Percentiles rank a stretch among this genome's conserved stretches.
phyloP scores from a whole-genome alignment of 2,113 vertebrate species.

The Ascaphus truei region DNA sequence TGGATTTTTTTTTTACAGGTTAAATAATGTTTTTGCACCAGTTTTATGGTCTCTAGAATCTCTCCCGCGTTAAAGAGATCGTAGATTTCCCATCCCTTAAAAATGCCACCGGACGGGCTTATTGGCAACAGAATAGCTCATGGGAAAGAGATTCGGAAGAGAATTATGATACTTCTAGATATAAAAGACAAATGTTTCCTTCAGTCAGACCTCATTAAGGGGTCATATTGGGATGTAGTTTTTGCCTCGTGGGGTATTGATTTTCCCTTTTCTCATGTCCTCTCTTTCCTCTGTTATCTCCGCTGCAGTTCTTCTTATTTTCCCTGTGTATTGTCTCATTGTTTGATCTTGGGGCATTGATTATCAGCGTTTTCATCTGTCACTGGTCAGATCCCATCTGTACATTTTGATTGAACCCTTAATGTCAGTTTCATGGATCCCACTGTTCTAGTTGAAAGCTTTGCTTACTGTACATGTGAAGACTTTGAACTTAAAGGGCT shows the following conservation, averaged over 20 bases:
- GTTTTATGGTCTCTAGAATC: no score
- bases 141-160: no score
- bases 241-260: slow-evolving; percentile 5
- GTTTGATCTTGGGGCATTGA: neutral
- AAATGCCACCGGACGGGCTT: neutral
- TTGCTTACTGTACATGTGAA: no score
- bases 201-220: neutral
- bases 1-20: no score
- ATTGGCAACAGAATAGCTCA: neutral
- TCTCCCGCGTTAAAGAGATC: neutral
- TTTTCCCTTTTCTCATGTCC: neutral
- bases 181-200: neutral
- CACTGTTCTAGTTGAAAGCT: no score
- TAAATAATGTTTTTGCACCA: no score
- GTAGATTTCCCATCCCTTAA: neutral
- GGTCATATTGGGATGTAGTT: neutral
- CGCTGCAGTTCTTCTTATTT: neutral
- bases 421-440: neutral
- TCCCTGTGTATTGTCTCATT: neutral
- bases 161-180: neutral
- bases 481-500: neutral
- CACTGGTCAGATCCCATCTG: neutral
- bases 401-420: neutral
- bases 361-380: neutral
- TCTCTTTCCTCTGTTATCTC: neutral